phyloP scores from a whole-genome alignment of 2,888 invertebrate species.

The Sthenelais limicola region DNA sequence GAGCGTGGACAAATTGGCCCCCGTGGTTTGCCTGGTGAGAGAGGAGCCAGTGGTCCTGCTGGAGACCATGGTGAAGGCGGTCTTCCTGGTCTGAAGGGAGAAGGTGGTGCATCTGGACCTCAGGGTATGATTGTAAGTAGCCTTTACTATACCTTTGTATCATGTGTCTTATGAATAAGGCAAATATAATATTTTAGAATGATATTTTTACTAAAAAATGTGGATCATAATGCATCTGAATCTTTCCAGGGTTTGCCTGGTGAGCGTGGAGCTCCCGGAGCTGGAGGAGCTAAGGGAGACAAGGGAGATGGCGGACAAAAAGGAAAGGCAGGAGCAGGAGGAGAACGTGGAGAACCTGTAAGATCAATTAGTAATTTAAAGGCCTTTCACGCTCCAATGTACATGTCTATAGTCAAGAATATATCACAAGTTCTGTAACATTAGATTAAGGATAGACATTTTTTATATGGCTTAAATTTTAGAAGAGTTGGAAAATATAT shows the following conservation, averaged over 20 bases:
- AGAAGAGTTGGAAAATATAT: no score
- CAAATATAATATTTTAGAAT: no score
- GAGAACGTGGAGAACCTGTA: slow-evolving; percentile 42
- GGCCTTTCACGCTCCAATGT: no score
- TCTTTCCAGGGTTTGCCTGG: slow-evolving; percentile 41
- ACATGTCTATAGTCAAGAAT: no score
- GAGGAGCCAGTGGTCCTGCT: slow-evolving; percentile 41
- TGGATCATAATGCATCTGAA: no score
- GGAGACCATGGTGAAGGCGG: slow-evolving; percentile 46
- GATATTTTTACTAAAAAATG: no score
- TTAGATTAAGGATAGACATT: no score
- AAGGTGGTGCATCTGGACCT: slow-evolving; percentile 40
- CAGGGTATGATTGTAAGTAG: slow-evolving; percentile 43
- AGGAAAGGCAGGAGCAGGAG: slow-evolving; percentile 33
- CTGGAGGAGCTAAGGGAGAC: slow-evolving; percentile 38
- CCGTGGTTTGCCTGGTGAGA: slow-evolving; percentile 45
- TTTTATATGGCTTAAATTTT: no score
- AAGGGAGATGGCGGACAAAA: slow-evolving; percentile 39
- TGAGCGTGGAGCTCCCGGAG: slow-evolving; percentile 35
- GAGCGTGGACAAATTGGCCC: slow-evolving; percentile 42
- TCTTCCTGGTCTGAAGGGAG: slow-evolving; percentile 45
- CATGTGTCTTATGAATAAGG: no score
- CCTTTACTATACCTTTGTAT: neutral
- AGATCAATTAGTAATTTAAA: no score
- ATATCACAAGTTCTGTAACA: no score